phyloP scores from a whole-genome alignment of 2,888 invertebrate species.

The Dysmachus trigonus region DNA sequence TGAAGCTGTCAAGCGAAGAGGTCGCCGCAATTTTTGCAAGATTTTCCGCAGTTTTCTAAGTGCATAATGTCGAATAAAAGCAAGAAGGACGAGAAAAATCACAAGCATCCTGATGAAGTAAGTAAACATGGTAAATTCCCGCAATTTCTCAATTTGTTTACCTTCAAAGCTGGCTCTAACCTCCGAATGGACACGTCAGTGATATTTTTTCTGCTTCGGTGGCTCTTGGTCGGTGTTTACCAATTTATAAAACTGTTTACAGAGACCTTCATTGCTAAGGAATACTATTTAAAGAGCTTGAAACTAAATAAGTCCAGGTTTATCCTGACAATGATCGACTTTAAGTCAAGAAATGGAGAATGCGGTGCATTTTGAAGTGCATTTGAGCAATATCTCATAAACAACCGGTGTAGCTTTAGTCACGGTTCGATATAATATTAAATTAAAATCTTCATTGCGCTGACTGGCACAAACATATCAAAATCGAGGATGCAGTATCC shows the following conservation, averaged over 20 bases:
- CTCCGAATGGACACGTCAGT: neutral
- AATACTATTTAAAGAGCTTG: neutral
- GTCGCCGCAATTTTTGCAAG: neutral
- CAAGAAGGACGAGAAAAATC: constrained; percentile 27
- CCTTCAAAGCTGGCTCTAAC: neutral
- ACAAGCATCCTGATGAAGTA: constrained; percentile 23
- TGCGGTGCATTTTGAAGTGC: too few relatives aligned
- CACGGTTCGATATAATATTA: too few relatives aligned
- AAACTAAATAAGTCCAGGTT: too few relatives aligned
- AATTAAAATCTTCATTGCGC: too few relatives aligned
- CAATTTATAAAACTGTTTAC: neutral
- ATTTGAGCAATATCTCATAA: too few relatives aligned
- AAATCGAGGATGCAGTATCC: too few relatives aligned
- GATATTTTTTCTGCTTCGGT: neutral
- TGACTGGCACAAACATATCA: too few relatives aligned
- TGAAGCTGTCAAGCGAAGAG: neutral
- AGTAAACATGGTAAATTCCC: neutral
- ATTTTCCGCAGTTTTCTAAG: neutral
- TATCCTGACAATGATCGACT: too few relatives aligned
- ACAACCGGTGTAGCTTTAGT: too few relatives aligned
- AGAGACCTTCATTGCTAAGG: neutral
- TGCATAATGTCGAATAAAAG: constrained; percentile 15
- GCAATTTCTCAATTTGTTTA: neutral
- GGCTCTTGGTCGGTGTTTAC: neutral
- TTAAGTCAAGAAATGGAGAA: too few relatives aligned